Percentiles rank a stretch among this genome's conserved stretches.
Conservation (phyloP, 2,797 vertebrate species). For the Megalops cyprinoides region DNA sequence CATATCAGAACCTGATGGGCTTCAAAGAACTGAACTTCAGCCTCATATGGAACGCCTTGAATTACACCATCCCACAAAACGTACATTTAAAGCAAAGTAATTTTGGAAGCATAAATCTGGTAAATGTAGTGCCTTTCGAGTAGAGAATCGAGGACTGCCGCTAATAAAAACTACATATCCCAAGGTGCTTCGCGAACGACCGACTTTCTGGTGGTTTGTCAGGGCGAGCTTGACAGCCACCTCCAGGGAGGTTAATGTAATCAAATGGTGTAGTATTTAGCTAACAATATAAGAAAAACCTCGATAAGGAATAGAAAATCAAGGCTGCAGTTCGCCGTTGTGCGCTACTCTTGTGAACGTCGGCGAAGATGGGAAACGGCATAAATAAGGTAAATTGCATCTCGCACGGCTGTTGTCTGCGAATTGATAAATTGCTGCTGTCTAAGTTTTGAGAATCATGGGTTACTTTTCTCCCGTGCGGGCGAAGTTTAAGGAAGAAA, state of each 20-base stretch:
- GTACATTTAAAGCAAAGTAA: not conserved
- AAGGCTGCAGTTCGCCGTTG: not conserved
- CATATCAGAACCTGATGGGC: not conserved
- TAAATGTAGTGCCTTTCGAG: not conserved
- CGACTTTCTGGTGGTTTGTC: conserved; percentile 26
- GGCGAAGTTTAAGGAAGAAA: not conserved
- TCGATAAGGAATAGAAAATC: not conserved
- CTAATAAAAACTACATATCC: conserved; percentile 31
- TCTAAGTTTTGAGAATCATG: not conserved
- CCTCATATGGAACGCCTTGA: not conserved
- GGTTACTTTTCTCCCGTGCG: not conserved
- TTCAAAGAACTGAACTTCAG: not conserved
- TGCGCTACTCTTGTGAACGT: not conserved
- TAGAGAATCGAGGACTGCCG: not conserved
- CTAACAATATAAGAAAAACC: not conserved
- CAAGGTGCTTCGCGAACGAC: conserved; percentile 18
- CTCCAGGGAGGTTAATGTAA: not conserved
- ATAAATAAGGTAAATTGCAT: conserved; percentile 66
- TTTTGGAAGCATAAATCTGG: not conserved
- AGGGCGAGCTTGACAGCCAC: conserved; percentile 12
- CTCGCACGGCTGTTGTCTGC: not conserved
- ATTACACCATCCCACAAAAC: not conserved
- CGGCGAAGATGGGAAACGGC: conserved; percentile 66
- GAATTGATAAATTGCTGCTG: not conserved
- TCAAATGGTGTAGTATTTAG: not conserved